Percentiles rank a stretch among this genome's conserved stretches.
Conservation (phyloP, 1,140 invertebrate genomes). For the Onthophagus taurus region DNA sequence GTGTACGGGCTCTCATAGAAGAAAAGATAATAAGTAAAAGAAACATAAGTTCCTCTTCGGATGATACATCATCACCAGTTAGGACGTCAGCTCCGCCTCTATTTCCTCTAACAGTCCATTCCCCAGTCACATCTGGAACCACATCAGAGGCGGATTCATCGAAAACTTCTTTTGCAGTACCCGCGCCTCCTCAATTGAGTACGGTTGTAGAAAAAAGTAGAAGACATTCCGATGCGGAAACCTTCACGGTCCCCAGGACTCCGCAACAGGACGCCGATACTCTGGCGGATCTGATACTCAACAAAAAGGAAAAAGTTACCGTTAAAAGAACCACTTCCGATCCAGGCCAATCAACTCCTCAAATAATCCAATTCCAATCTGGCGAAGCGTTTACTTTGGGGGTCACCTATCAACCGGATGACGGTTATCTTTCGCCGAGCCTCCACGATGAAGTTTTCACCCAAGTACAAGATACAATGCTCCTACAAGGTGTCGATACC, state of each 20-base stretch:
- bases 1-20: conserved; percentile 78
- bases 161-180: conserved; percentile 51
- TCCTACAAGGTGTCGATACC: conserved; percentile 53
- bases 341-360: conserved; percentile 49
- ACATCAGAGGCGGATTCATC: conserved; percentile 35
- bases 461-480: conserved; percentile 60
- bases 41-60: conserved; percentile 42
- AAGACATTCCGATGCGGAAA: conserved; percentile 54
- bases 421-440: conserved; percentile 62
- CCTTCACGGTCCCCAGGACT: conserved; percentile 47
- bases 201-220: conserved; percentile 47
- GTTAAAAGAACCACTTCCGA: conserved; percentile 53
- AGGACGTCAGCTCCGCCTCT: conserved; percentile 44
- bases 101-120: conserved; percentile 40
- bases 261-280: conserved; percentile 49
- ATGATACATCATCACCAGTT: conserved; percentile 43
- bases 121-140: conserved; percentile 28
- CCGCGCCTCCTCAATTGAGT: conserved; percentile 46
- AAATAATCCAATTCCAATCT: conserved; percentile 47
- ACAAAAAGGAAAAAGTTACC: conserved; percentile 57
- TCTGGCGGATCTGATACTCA: conserved; percentile 44
- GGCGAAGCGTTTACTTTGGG: conserved; percentile 49
- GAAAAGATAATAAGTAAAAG: conserved; percentile 85
- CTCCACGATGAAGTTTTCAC: conserved; percentile 69
- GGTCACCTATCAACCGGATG: conserved; percentile 54